Percentiles rank a stretch among this genome's conserved stretches.
These are phyloP conservation scores for Drosophila nigricruria DNA, from an alignment of 2,888 invertebrate species.

Conservation along the genomic window DNA sequence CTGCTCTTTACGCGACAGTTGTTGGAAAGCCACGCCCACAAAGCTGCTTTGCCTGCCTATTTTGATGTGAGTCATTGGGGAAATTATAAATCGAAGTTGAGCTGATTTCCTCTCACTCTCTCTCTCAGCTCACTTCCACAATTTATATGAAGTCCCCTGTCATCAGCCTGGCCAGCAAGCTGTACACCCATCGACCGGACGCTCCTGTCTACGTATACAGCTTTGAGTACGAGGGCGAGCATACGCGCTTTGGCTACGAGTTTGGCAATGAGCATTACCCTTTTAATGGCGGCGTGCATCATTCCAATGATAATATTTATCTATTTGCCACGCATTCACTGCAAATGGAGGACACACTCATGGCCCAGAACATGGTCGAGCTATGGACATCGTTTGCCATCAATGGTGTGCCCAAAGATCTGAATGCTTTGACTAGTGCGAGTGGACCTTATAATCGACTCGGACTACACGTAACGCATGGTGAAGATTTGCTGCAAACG, in stretches of 20 bases:
- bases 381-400: constrained; percentile 85
- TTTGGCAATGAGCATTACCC: constrained; percentile 85
- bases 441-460: constrained; percentile 85
- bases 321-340: constrained; percentile 85
- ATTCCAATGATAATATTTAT: constrained; percentile 88
- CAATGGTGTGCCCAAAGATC: constrained; percentile 74
- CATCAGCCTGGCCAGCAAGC: constrained; percentile 81
- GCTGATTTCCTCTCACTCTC: neutral
- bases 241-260: constrained; percentile 85
- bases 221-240: constrained; percentile 86
- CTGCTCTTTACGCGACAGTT: constrained; percentile 84
- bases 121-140: constrained; percentile 63
- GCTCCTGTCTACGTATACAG: constrained; percentile 85
- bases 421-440: constrained; percentile 60
- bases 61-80: constrained; percentile 85
- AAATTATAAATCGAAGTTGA: too few species aligned
- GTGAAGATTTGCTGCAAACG: constrained; percentile 75
- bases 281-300: constrained; percentile 86
- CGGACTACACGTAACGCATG: constrained; percentile 54
- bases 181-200: constrained; percentile 66
- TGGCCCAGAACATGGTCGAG: constrained; percentile 86
- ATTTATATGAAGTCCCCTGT: constrained; percentile 86
- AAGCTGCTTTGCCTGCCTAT: constrained; percentile 85
- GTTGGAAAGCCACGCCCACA: constrained; percentile 84
- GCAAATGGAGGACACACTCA: constrained; percentile 79